A percentile compares a stretch with the other conserved stretches of the same genome.
Evolutionary conservation across 1,140 invertebrate species (phyloP).

Genomic region (Drosophila pseudoobscura): DNA sequence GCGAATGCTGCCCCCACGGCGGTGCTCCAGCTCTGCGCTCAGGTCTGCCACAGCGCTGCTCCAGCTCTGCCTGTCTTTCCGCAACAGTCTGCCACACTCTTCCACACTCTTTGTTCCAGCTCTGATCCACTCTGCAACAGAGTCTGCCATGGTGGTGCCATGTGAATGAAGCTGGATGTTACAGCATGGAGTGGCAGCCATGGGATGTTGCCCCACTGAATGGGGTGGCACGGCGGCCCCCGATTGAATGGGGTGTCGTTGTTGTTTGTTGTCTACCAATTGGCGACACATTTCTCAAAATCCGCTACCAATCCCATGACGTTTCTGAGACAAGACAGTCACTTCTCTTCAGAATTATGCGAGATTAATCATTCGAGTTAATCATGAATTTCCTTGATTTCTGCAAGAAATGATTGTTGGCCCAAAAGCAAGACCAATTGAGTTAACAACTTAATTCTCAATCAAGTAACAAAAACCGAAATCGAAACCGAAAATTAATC

Average conservation of each 20-base stretch:
- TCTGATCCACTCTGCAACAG: neutral
- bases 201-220: slow-evolving; percentile 62
- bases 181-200: slow-evolving; percentile 55
- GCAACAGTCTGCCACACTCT: slow-evolving; percentile 18
- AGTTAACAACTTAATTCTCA: slow-evolving; percentile 69
- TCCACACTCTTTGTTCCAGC: too few species aligned
- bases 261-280: slow-evolving; percentile 33
- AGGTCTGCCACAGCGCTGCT: neutral
- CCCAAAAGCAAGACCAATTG: slow-evolving; percentile 52
- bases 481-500: slow-evolving; percentile 39
- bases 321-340: slow-evolving; percentile 53
- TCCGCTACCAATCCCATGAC: slow-evolving; percentile 53
- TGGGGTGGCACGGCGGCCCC: neutral
- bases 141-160: slow-evolving; percentile 44
- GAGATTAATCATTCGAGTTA: slow-evolving; percentile 71
- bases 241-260: slow-evolving; percentile 39
- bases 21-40: neutral
- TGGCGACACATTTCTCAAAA: slow-evolving; percentile 69
- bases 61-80: slow-evolving; percentile 9
- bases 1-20: slow-evolving; percentile 18
- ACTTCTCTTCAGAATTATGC: slow-evolving; percentile 62
- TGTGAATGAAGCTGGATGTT: slow-evolving; percentile 71
- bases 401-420: slow-evolving; percentile 54
- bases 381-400: slow-evolving; percentile 64
- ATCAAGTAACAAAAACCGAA: slow-evolving; percentile 2